Conservation (phyloP, 2,113 vertebrate species). For the Psettodes erumei region DNA sequence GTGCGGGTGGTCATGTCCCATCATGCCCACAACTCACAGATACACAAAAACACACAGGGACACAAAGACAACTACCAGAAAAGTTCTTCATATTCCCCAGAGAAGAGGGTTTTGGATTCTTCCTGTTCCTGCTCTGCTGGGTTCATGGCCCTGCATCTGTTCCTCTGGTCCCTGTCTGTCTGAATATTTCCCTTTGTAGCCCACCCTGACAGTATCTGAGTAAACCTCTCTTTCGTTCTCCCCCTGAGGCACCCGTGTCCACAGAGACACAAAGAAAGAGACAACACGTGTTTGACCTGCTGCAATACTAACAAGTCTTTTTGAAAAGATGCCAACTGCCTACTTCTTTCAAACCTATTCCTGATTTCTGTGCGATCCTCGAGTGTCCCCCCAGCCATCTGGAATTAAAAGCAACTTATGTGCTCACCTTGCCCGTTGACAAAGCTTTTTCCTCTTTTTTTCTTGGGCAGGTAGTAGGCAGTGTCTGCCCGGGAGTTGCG, state of each 20-base stretch:
- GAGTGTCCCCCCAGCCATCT: slow-evolving; percentile 41
- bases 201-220: slow-evolving; percentile 59
- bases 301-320: slow-evolving; percentile 57
- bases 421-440: slow-evolving; percentile 58
- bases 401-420: slow-evolving; percentile 54
- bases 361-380: slow-evolving; percentile 30
- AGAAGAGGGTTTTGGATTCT: slow-evolving; percentile 38
- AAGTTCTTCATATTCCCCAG: slow-evolving; percentile 44
- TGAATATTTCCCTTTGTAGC: slow-evolving; percentile 65
- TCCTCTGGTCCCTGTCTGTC: slow-evolving; percentile 57
- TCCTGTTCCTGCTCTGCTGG: slow-evolving; percentile 35
- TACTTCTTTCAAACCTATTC: slow-evolving; percentile 51
- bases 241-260: slow-evolving; percentile 63
- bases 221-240: slow-evolving; percentile 42
- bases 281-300: slow-evolving; percentile 62
- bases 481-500: slow-evolving; percentile 51
- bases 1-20: neutral
- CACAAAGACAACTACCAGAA: slow-evolving; percentile 43
- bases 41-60: neutral
- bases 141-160: slow-evolving; percentile 48
- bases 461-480: slow-evolving; percentile 35
- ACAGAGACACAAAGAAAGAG: slow-evolving; percentile 54
- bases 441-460: slow-evolving; percentile 45
- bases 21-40: neutral
- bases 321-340: slow-evolving; percentile 46